phyloP scores from a whole-genome alignment of 2,888 invertebrate genomes.

The Drosophila formosana region DNA sequence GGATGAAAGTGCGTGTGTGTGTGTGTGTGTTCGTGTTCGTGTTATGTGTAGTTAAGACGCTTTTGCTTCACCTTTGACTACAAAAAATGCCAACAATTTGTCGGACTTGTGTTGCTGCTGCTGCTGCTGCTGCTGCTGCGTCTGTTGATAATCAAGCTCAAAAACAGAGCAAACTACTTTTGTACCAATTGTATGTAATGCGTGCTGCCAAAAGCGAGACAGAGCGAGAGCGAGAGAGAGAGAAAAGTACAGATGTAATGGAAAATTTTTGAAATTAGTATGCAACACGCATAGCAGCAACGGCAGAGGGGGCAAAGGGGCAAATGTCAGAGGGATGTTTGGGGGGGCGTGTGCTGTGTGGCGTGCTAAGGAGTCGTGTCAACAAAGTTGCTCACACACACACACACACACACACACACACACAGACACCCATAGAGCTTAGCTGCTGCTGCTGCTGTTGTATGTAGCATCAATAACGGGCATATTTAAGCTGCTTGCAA shows the following conservation, averaged over 20 bases:
- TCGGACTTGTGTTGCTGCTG: slow-evolving; percentile 48
- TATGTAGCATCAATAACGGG: slow-evolving; percentile 64
- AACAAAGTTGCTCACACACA: slow-evolving; percentile 38
- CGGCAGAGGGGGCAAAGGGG: slow-evolving; percentile 22
- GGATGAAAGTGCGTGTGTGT: slow-evolving; percentile 7
- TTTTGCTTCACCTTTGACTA: slow-evolving; percentile 70
- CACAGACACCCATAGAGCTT: not conserved
- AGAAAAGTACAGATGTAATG: slow-evolving; percentile 76
- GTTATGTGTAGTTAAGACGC: slow-evolving; percentile 57
- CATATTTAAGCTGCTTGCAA: slow-evolving; percentile 74
- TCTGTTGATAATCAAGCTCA: slow-evolving; percentile 66
- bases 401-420: slow-evolving; percentile 1
- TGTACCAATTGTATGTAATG: slow-evolving; percentile 57
- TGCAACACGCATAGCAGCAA: slow-evolving; percentile 74
- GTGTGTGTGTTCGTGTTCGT: slow-evolving; percentile 10
- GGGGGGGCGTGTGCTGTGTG: slow-evolving; percentile 21
- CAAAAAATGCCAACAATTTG: slow-evolving; percentile 66
- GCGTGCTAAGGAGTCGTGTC: slow-evolving; percentile 55
- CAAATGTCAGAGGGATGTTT: slow-evolving; percentile 19
- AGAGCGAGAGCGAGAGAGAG: not conserved
- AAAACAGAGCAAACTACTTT: slow-evolving; percentile 55
- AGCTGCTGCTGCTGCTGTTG: slow-evolving; percentile 25
- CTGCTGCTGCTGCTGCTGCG: slow-evolving; percentile 25
- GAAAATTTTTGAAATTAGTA: slow-evolving; percentile 80
- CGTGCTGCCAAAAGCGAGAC: slow-evolving; percentile 2